A percentile compares a stretch with the other conserved stretches of the same genome.
Conservation (phyloP, 30 jellyfish, hydroid and myxozoan species). For the Aurelia aurita region DNA sequence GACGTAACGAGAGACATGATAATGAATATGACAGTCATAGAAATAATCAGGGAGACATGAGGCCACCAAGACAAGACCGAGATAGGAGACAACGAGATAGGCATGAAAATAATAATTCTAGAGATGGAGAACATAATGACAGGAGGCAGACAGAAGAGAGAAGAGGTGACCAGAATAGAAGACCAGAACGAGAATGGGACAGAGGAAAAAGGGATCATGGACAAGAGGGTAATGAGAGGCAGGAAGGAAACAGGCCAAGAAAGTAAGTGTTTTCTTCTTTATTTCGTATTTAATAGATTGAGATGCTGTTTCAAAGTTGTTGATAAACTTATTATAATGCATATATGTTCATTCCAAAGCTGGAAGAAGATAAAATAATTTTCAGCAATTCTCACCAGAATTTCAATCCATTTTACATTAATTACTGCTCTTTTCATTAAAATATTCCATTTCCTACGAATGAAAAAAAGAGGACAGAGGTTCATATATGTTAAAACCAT, state of each 20-base stretch:
- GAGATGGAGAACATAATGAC: too few species aligned
- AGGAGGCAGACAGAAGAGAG: conserved; percentile 10
- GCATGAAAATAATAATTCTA: too few species aligned
- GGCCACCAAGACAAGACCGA: not conserved
- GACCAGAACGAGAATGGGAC: conserved; percentile 39
- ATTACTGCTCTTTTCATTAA: not conserved
- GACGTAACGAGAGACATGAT: not conserved
- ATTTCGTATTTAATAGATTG: not conserved
- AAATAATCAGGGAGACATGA: not conserved
- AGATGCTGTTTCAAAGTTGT: not conserved
- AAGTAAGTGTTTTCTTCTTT: conserved; percentile 12
- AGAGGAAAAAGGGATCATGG: conserved; percentile 10
- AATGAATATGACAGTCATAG: not conserved
- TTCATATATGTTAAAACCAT: too few species aligned
- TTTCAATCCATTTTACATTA: not conserved
- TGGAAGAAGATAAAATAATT: not conserved
- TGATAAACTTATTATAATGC: not conserved
- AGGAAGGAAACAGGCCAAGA: conserved; percentile 8
- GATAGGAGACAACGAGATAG: conserved; percentile 7
- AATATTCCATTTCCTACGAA: not conserved
- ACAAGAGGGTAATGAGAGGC: not conserved
- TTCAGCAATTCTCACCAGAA: not conserved
- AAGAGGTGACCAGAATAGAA: not conserved
- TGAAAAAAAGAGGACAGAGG: not conserved
- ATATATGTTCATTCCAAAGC: not conserved